Conservation (phyloP, 2,113 vertebrate species). For the Sula dactylatra region DNA sequence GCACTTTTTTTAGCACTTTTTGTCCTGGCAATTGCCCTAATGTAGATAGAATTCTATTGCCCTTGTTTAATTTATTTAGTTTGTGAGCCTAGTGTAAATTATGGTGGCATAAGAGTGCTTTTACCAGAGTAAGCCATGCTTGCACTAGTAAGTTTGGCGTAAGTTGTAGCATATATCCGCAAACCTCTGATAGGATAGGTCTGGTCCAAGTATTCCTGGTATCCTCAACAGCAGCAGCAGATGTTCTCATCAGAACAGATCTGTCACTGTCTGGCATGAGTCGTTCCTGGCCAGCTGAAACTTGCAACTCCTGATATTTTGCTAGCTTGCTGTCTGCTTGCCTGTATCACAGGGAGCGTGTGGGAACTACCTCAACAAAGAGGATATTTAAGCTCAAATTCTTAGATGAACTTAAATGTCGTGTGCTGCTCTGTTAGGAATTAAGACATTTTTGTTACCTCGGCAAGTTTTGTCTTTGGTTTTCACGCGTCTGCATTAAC, state of each 20-base stretch:
- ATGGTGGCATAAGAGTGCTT: background rate
- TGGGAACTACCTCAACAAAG: background rate
- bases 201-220: conserved; percentile 41
- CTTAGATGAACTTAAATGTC: background rate
- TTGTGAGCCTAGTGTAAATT: background rate
- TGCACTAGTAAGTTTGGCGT: background rate
- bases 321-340: background rate
- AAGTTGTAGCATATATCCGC: background rate
- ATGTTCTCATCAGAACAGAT: background rate
- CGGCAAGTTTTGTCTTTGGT: background rate
- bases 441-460: background rate
- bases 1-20: background rate
- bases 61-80: background rate
- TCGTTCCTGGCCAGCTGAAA: conserved; percentile 13
- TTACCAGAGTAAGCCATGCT: background rate
- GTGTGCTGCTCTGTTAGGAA: background rate
- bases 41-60: background rate
- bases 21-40: background rate
- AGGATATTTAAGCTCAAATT: background rate
- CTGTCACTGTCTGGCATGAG: conserved; percentile 26
- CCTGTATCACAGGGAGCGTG: background rate
- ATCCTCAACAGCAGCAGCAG: conserved; percentile 46
- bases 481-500: background rate
- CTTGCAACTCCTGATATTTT: background rate
- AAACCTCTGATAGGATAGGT: conserved; percentile 29